Evolutionary conservation across 1,140 invertebrate species (phyloP), one percentile per base, ranked within the genome.

Genomic region (Marisa cornuarietis): DNA sequence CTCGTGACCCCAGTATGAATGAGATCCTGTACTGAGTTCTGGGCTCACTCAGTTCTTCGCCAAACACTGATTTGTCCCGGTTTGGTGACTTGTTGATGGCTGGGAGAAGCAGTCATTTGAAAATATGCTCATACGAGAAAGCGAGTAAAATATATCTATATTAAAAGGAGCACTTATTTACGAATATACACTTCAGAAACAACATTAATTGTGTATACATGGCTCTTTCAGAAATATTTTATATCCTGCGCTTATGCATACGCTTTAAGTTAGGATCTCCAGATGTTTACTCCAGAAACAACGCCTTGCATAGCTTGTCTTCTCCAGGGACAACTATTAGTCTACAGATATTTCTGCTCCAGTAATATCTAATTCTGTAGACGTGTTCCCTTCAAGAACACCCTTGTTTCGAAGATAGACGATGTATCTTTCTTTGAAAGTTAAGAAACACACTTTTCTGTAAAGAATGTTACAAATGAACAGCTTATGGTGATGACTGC

Each of bases 21-120:
- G 76, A 69, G 42, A 49, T 77, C 24, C 65, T 77, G 16, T 77
- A 77, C 76, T 77, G 66, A 63, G 51, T 10, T 13, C 24, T 8
- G 61, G 74, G 0, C 63, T 20, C 31, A 42, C 31, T 42, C 31
- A 42, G 0, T 6, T 42, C 0, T 42, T 42, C 31, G 6, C 31
- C 31, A 42, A 58, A 58, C 24, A 74, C 18, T 42, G n/a, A n/a
- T n/a, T 31, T 31, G 6, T 42, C 31, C 31, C 6, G 31, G 18
- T 49, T 76, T 63, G 0, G 13, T 0, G 18, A 16, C n/a, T 0
- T 20, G 51, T 11, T 10, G 51, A 9, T 2, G 0, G n/a, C 14
- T 22, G 13, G 20, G 16, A 54, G 22, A 24, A 20, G 18, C 52
- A 52, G 22, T 52, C 1, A 1, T 24, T 51, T 74, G 18, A 58